A percentile compares a stretch with the other conserved stretches of the same genome.
Evolutionary conservation across 1,140 invertebrate species (phyloP).

Genomic region (Drosophila melanica): DNA sequence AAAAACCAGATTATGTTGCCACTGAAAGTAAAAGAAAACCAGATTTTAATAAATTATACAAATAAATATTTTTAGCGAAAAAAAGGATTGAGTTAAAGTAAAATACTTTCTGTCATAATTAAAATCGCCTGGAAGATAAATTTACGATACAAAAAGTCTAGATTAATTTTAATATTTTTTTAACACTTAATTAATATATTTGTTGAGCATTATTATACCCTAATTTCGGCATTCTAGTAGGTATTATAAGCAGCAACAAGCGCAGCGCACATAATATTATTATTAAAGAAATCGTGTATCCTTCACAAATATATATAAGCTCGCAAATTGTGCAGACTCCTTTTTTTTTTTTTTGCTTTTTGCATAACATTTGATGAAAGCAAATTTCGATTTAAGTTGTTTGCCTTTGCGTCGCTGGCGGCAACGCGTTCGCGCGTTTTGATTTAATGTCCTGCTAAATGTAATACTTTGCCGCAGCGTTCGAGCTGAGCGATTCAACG

Average conservation of each 20-base stretch:
- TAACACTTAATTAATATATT: too few relatives aligned
- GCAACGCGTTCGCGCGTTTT: not conserved
- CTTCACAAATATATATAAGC: not conserved
- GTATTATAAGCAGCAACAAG: not conserved
- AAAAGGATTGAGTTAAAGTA: too few relatives aligned
- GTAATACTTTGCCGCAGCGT: constrained; percentile 29
- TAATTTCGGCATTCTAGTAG: not conserved
- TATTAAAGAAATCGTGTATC: not conserved
- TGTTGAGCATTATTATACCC: too few relatives aligned
- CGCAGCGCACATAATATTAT: not conserved
- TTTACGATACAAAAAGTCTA: too few relatives aligned
- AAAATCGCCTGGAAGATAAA: too few relatives aligned
- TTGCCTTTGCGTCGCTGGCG: not conserved
- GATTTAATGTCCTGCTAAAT: constrained; percentile 42
- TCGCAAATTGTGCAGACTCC: not conserved
- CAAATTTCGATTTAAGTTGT: constrained; percentile 44
- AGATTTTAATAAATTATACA: too few relatives aligned
- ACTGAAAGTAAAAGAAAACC: too few relatives aligned
- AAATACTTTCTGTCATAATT: too few relatives aligned
- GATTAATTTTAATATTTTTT: too few relatives aligned
- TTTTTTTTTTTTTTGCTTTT: constrained; percentile 19
- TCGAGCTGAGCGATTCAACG: not conserved
- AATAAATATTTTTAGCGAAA: too few relatives aligned
- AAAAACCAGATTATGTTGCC: too few relatives aligned
- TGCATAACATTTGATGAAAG: constrained; percentile 20